A percentile compares a stretch with the other conserved stretches of the same genome.
Evolutionary conservation across 2,113 vertebrate species (phyloP).

Genomic region (Rallus limicola): DNA sequence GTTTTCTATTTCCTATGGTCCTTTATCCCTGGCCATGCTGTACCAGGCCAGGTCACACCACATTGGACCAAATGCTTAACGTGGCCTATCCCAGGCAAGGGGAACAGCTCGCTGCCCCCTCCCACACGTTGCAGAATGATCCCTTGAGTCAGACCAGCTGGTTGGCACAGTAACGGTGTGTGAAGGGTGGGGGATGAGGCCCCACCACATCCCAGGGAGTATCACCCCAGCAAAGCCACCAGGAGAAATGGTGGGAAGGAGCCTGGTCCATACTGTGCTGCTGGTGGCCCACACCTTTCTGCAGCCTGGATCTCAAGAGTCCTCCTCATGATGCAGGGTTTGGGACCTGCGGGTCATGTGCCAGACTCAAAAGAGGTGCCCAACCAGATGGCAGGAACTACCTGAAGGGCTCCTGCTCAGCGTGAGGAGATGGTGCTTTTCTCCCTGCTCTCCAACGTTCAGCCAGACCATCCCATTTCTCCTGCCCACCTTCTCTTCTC

Average conservation of each 20-base stretch:
- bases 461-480: neutral
- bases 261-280: rapidly evolving
- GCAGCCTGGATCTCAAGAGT: neutral
- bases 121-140: rapidly evolving
- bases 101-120: neutral
- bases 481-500: neutral
- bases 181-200: neutral
- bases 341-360: neutral
- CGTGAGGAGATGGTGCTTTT: neutral
- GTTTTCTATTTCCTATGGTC: neutral
- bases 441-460: rapidly evolving
- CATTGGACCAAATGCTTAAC: neutral
- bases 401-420: neutral
- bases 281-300: neutral
- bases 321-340: rapidly evolving
- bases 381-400: neutral
- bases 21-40: neutral
- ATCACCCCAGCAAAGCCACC: neutral
- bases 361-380: neutral
- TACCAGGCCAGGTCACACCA: neutral
- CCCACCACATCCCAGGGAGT: rapidly evolving
- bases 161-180: rapidly evolving
- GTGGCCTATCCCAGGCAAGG: neutral
- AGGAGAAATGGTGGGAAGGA: neutral
- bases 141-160: neutral